phyloP scores from a whole-genome alignment of 2,797 vertebrate genomes.

The Macropodus opercularis region DNA sequence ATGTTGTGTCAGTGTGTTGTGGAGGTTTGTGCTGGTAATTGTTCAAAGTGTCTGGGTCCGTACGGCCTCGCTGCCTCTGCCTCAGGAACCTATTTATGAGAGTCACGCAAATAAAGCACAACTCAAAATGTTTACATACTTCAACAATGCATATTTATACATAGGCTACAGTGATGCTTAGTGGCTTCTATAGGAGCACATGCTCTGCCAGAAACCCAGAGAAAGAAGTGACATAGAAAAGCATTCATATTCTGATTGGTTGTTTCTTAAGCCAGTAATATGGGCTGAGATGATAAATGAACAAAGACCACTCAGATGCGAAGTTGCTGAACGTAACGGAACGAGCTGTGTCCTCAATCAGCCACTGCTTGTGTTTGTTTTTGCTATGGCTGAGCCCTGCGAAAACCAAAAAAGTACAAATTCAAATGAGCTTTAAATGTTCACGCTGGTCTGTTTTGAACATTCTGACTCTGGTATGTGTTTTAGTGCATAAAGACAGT shows the following conservation, averaged over 20 bases:
- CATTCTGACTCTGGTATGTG: not conserved
- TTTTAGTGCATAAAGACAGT: not conserved
- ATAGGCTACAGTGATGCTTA: conserved; percentile 43
- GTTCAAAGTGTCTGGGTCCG: no score
- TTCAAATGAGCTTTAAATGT: no score
- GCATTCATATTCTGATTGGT: not conserved
- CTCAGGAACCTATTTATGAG: conserved; percentile 46
- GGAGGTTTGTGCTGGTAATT: conserved; percentile 7
- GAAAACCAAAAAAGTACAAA: no score
- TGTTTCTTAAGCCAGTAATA: not conserved
- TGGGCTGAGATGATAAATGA: not conserved
- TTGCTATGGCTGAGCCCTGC: no score
- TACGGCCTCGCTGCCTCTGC: conserved; percentile 10
- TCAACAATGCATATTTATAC: conserved; percentile 57
- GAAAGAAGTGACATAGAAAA: not conserved
- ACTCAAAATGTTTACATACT: conserved; percentile 72
- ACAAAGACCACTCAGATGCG: not conserved
- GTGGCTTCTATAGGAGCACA: conserved; percentile 26
- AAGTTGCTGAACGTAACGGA: not conserved
- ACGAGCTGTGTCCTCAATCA: not conserved
- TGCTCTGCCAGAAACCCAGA: conserved; percentile 14
- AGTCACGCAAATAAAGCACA: conserved; percentile 37
- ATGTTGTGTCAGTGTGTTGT: conserved; percentile 27
- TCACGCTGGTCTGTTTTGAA: not conserved
- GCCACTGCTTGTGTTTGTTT: no score